Percentiles rank a stretch among this genome's conserved stretches.
Conservation (phyloP, 1,140 invertebrate genomes). For the Drosophila leontia region DNA sequence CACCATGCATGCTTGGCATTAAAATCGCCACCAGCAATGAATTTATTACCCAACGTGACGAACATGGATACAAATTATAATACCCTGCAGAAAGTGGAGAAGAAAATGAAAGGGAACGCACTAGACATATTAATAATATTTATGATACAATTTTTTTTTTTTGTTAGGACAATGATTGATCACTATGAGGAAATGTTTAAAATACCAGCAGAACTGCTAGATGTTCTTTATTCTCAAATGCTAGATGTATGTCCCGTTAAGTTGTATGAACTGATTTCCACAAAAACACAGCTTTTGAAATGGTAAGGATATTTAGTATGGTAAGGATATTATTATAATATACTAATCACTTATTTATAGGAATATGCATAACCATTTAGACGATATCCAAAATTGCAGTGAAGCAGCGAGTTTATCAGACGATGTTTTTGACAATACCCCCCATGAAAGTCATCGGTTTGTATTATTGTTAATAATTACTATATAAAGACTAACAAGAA, state of each 20-base stretch:
- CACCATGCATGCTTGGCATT: too few relatives aligned
- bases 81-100: too few relatives aligned
- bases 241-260: slow-evolving; percentile 93
- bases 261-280: slow-evolving; percentile 85
- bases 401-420: background rate
- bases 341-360: background rate
- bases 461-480: slow-evolving; percentile 1
- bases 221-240: slow-evolving; percentile 94
- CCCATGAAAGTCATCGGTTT: background rate
- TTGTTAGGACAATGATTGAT: slow-evolving; percentile 91
- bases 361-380: background rate
- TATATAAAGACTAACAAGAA: background rate
- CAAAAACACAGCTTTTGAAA: slow-evolving; percentile 18
- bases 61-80: too few relatives aligned
- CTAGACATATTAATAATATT: too few relatives aligned
- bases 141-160: background rate
- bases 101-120: too few relatives aligned
- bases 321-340: too few relatives aligned
- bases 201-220: slow-evolving; percentile 91
- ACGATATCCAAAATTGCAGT: background rate
- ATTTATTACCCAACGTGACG: too few relatives aligned
- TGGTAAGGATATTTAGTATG: slow-evolving; percentile 33
- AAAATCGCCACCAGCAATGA: too few relatives aligned
- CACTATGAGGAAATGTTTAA: slow-evolving; percentile 91
- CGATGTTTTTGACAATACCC: background rate